These are phyloP conservation scores for Orius laevigatus DNA, from an alignment of 1,140 invertebrate genomes.

Conservation along the genomic window DNA sequence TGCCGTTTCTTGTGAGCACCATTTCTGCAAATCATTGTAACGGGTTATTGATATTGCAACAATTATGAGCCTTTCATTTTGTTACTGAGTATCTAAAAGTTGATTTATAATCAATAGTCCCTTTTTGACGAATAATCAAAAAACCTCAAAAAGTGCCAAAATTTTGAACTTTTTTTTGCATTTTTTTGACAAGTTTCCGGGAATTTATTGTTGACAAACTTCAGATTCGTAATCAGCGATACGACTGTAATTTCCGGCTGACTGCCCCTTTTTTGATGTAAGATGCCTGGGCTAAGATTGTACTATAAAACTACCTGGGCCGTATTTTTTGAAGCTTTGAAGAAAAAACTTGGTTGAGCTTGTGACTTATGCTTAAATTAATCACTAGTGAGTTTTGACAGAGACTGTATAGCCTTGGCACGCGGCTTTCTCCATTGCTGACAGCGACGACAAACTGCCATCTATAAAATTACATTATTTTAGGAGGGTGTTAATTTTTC, in stretches of 20 bases:
- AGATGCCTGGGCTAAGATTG: neutral
- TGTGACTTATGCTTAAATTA: conserved; percentile 43
- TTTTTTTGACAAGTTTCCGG: no score
- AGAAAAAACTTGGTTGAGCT: conserved; percentile 68
- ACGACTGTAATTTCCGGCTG: neutral
- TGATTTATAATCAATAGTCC: no score
- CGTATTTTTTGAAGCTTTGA: conserved; percentile 34
- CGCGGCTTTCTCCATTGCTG: conserved; percentile 48
- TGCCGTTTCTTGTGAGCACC: no score
- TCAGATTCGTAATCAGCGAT: no score
- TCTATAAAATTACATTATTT: conserved; percentile 29
- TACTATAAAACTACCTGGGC: neutral
- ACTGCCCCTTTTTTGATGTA: neutral
- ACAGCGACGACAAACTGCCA: conserved; percentile 67
- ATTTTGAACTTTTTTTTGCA: no score
- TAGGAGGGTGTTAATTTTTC: conserved; percentile 19
- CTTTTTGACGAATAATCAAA: no score
- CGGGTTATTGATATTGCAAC: no score
- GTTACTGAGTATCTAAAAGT: no score
- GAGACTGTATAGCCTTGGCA: conserved; percentile 59
- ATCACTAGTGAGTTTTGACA: conserved; percentile 37
- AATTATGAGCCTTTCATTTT: no score
- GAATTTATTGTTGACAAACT: no score
- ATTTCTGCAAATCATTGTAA: no score
- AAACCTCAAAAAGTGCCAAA: no score